A percentile compares a stretch with the other conserved stretches of the same genome.
phyloP scores from a whole-genome alignment of 2,888 invertebrate genomes.

The Xestia xanthographa region DNA sequence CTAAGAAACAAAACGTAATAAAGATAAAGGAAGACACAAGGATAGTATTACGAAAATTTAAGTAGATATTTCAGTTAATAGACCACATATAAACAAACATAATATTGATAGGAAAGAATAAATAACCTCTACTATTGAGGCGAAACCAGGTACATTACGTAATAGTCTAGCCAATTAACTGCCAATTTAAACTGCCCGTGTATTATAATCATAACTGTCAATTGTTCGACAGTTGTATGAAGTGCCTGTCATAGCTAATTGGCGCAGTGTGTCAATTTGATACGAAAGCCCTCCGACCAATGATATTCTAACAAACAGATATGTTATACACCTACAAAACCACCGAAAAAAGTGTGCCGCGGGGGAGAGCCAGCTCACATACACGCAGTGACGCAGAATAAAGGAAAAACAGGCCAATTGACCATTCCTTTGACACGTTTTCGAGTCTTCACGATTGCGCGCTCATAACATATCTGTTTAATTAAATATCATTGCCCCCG shows the following conservation, averaged over 20 bases:
- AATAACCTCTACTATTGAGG: background rate
- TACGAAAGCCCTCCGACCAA: too few species aligned
- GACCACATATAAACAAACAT: background rate
- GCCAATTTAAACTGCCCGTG: background rate
- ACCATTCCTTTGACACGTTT: too few species aligned
- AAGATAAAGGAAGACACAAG: background rate
- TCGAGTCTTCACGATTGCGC: too few species aligned
- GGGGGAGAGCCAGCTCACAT: too few species aligned
- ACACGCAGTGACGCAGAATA: too few species aligned
- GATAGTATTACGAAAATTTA: background rate
- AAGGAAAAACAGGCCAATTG: too few species aligned
- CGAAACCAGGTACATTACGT: background rate
- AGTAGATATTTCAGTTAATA: background rate
- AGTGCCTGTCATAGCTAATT: background rate
- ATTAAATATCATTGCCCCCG: too few species aligned
- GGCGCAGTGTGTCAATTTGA: background rate
- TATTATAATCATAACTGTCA: slow-evolving; percentile 1
- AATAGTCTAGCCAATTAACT: background rate
- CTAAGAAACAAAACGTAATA: background rate
- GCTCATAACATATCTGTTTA: too few species aligned
- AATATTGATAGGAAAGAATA: background rate
- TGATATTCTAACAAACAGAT: too few species aligned
- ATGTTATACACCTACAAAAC: too few species aligned
- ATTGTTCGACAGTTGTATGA: background rate
- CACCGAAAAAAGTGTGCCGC: too few species aligned